Percentiles rank a stretch among this genome's conserved stretches.
These are phyloP conservation scores for Lordiphosa mommai DNA, from an alignment of 1,140 invertebrate genomes.

Conservation along the genomic window DNA sequence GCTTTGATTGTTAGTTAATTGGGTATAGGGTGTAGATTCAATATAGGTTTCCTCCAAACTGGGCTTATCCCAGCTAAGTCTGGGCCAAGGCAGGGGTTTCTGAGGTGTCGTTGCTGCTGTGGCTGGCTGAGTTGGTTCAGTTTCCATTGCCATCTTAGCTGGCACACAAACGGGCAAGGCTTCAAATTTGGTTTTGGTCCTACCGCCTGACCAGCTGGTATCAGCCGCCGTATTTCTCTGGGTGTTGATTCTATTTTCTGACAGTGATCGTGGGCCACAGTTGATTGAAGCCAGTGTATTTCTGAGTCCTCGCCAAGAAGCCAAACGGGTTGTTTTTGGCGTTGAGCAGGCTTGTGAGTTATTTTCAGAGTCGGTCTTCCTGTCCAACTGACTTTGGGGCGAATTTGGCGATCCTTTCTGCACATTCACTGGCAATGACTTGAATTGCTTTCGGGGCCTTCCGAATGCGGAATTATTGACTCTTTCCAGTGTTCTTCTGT, in stretches of 20 bases:
- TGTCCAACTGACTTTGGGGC: background rate
- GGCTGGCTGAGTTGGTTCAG: no score
- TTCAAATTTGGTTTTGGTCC: background rate
- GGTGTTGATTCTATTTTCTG: background rate
- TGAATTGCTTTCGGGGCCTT: background rate
- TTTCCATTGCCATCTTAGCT: background rate
- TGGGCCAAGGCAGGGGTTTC: background rate
- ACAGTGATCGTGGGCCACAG: background rate
- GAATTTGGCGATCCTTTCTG: background rate
- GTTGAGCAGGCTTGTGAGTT: background rate
- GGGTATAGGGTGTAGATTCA: background rate
- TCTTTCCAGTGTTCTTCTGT: background rate
- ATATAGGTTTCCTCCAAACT: background rate
- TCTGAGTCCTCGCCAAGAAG: background rate
- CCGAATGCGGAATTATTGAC: background rate
- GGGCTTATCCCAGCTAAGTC: background rate
- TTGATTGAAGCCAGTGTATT: background rate
- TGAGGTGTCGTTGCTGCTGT: background rate
- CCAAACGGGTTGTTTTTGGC: background rate
- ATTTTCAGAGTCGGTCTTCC: background rate
- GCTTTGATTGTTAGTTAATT: background rate
- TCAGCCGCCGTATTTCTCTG: background rate
- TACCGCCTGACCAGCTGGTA: background rate
- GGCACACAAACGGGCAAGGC: background rate
- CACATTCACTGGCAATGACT: background rate